Conservation (phyloP, 2,888 invertebrate genomes). For the Epinotia bilunana region DNA sequence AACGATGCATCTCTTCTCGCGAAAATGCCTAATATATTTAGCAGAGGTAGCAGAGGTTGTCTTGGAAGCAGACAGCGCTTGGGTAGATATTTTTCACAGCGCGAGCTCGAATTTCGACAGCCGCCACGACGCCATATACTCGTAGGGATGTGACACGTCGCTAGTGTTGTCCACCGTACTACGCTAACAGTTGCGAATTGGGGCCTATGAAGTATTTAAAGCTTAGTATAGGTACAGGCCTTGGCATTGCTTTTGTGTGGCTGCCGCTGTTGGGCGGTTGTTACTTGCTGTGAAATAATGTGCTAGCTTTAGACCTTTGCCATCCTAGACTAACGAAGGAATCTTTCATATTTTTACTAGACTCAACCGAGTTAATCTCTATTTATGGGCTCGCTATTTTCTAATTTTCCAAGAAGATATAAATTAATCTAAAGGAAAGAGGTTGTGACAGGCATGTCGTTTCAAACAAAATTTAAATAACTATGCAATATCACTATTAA, state of each 20-base stretch:
- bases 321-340: conserved; percentile 23
- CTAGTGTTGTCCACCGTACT: too few relatives aligned
- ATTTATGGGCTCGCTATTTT: conserved; percentile 11
- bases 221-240: not conserved
- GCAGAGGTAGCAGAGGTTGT: too few relatives aligned
- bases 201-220: not conserved
- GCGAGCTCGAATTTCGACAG: too few relatives aligned
- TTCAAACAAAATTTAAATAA: too few relatives aligned
- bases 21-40: too few relatives aligned
- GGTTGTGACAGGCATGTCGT: too few relatives aligned
- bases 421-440: not conserved
- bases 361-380: not conserved
- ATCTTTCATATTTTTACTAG: conserved; percentile 19
- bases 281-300: conserved; percentile 17
- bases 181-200: too few relatives aligned
- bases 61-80: too few relatives aligned
- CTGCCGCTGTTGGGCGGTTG: not conserved
- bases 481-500: not conserved
- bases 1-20: too few relatives aligned
- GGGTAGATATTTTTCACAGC: too few relatives aligned
- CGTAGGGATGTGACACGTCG: too few relatives aligned
- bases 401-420: conserved; percentile 10
- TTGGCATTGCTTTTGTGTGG: conserved; percentile 12
- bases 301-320: conserved; percentile 18
- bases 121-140: too few relatives aligned